Conservation (phyloP, 2,888 invertebrate species). For the Bruchidius siliquastri region DNA sequence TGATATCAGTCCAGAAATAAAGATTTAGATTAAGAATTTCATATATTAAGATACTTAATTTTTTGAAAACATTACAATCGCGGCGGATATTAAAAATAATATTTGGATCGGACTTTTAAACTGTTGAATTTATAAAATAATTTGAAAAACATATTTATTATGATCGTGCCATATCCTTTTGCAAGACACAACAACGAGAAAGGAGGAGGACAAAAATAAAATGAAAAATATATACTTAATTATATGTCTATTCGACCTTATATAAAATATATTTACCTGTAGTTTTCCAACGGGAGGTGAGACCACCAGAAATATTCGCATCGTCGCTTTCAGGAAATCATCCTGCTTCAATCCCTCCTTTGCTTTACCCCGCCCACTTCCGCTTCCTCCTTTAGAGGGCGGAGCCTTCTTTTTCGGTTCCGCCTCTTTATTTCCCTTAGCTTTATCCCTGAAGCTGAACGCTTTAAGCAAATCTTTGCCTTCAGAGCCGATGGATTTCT, state of each 20-base stretch:
- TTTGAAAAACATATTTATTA: too few species aligned
- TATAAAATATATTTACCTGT: slow-evolving; percentile 46
- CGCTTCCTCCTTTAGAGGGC: slow-evolving; percentile 33
- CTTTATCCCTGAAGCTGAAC: slow-evolving; percentile 38
- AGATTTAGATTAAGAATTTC: too few species aligned
- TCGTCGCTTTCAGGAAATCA: slow-evolving; percentile 67
- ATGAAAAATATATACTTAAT: background rate
- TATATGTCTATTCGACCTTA: background rate
- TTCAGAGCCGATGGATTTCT: slow-evolving; percentile 40
- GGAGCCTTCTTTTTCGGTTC: slow-evolving; percentile 38
- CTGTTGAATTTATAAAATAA: too few species aligned
- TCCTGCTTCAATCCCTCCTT: slow-evolving; percentile 52
- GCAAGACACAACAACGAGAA: too few species aligned
- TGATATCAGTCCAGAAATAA: too few species aligned
- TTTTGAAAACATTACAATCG: too few species aligned
- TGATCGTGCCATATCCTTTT: too few species aligned
- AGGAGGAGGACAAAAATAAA: background rate
- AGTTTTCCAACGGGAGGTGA: slow-evolving; percentile 62
- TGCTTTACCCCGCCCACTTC: slow-evolving; percentile 23
- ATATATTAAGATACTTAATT: too few species aligned
- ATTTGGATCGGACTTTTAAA: too few species aligned
- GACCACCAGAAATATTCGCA: slow-evolving; percentile 70
- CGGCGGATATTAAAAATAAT: too few species aligned
- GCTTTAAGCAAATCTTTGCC: slow-evolving; percentile 34
- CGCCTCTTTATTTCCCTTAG: slow-evolving; percentile 44